These are phyloP conservation scores for Apomyelois bistriatella DNA, from an alignment of 2,888 invertebrate genomes.

Conservation along the genomic window DNA sequence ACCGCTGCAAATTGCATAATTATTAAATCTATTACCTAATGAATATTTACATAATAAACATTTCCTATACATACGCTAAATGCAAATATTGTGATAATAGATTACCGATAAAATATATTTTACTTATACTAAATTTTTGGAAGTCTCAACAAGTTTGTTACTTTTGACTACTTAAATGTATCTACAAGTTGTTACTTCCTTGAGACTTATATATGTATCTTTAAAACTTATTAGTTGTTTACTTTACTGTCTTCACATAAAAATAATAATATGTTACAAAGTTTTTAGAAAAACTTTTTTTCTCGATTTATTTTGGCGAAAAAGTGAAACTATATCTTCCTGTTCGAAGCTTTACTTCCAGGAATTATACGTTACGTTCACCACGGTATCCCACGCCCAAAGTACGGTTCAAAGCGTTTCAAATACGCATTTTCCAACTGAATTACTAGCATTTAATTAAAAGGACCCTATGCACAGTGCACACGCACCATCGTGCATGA, in stretches of 20 bases:
- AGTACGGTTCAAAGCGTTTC: neutral
- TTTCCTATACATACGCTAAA: neutral
- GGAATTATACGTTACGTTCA: neutral
- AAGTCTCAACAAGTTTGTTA: too few species aligned
- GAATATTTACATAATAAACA: neutral
- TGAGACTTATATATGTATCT: too few species aligned
- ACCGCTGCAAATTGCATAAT: neutral
- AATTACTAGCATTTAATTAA: conserved; percentile 5
- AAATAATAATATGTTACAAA: too few species aligned
- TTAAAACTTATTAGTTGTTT: too few species aligned
- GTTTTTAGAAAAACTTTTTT: too few species aligned
- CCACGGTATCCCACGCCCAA: conserved; percentile 4
- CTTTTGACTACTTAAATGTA: too few species aligned
- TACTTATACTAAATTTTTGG: too few species aligned
- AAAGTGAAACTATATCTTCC: neutral
- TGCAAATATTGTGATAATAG: too few species aligned
- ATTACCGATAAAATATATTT: too few species aligned
- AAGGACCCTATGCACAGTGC: neutral
- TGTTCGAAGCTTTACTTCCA: neutral
- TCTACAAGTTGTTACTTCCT: too few species aligned
- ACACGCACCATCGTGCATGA: conserved; percentile 1
- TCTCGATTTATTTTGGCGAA: neutral
- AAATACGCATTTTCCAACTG: conserved; percentile 4
- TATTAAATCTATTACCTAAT: neutral
- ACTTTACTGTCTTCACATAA: too few species aligned